Conservation (phyloP, 30 jellyfish, hydroid and myxozoan genomes). For the Hydra vulgaris region DNA sequence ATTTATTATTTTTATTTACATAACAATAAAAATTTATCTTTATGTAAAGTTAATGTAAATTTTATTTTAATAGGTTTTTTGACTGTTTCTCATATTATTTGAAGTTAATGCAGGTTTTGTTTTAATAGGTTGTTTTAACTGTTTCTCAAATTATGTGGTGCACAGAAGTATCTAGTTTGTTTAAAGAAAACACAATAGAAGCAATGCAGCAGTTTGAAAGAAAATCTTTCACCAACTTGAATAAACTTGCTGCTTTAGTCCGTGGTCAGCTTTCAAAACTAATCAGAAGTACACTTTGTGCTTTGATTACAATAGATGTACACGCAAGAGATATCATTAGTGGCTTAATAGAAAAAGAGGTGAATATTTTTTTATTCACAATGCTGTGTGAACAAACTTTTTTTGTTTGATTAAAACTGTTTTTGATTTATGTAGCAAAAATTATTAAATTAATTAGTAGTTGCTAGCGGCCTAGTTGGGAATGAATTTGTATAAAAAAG, state of each 20-base stretch:
- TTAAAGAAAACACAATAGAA: slow-evolving; percentile 33
- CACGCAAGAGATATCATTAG: slow-evolving; percentile 91
- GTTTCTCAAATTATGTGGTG: slow-evolving; percentile 97
- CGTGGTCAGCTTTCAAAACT: slow-evolving; percentile 90
- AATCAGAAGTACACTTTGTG: slow-evolving; percentile 78
- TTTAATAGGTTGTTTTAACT: slow-evolving; percentile 68
- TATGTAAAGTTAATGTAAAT: no score
- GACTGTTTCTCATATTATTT: no score
- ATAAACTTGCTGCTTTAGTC: slow-evolving; percentile 85
- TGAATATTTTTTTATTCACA: not conserved
- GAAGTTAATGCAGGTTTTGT: not conserved
- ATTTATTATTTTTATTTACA: no score
- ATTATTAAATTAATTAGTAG: no score
- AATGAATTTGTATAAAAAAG: no score
- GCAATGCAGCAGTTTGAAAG: slow-evolving; percentile 62
- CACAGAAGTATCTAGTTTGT: slow-evolving; percentile 61
- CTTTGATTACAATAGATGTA: slow-evolving; percentile 93
- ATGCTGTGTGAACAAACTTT: not conserved
- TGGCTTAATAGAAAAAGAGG: slow-evolving; percentile 81
- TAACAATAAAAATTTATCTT: no score
- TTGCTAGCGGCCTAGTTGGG: no score
- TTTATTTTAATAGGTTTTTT: no score
- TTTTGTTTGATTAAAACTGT: no score
- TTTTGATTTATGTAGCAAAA: no score
- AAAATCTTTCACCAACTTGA: slow-evolving; percentile 67